phyloP scores from a whole-genome alignment of 1,140 invertebrate species.

The Drosophila pallidifrons region DNA sequence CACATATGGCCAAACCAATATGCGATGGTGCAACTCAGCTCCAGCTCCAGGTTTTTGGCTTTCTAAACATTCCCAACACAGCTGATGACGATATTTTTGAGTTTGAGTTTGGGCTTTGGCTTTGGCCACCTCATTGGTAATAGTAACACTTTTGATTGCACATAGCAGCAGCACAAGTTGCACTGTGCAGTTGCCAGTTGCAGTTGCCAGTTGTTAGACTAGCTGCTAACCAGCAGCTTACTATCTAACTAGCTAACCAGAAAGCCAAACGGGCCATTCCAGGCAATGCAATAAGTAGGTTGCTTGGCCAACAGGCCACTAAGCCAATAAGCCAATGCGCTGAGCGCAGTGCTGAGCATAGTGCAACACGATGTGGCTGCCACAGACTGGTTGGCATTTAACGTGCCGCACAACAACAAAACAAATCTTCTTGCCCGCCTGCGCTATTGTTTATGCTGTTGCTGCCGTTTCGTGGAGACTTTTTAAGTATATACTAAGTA shows the following conservation, averaged over 20 bases:
- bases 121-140: constrained; percentile 47
- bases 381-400: constrained; percentile 73
- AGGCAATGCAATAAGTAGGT: constrained; percentile 72
- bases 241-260: constrained; percentile 38
- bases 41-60: constrained; percentile 37
- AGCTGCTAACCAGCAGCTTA: constrained; percentile 23
- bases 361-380: constrained; percentile 10
- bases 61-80: constrained; percentile 67
- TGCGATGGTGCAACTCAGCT: constrained; percentile 58
- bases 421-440: constrained; percentile 54
- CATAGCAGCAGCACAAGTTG: constrained; percentile 16
- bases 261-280: constrained; percentile 50
- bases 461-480: not conserved
- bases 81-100: constrained; percentile 61
- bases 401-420: constrained; percentile 18
- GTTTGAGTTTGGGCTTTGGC: constrained; percentile 32
- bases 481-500: too few species aligned
- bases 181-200: not conserved
- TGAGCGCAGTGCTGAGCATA: not conserved
- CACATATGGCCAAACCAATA: constrained; percentile 68
- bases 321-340: constrained; percentile 54
- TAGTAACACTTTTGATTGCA: constrained; percentile 71
- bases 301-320: constrained; percentile 72
- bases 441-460: constrained; percentile 9
- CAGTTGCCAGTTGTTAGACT: not conserved